Evolutionary conservation across 1,140 invertebrate genomes (phyloP), one percentile per base, ranked within the genome.

Genomic region (Spodoptera frugiperda): DNA sequence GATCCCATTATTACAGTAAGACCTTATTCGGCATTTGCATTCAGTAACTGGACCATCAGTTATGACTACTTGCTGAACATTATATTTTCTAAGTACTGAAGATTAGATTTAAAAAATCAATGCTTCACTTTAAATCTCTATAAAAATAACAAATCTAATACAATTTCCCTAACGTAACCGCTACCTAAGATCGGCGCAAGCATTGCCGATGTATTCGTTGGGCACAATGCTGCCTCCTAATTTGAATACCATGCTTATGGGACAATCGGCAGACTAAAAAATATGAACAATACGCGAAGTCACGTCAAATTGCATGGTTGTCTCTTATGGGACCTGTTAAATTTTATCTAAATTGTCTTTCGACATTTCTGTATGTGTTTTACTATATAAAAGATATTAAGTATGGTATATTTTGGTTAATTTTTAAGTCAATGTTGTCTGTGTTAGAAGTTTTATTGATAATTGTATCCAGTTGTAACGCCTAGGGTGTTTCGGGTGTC

Each of bases 181-280:
- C 21, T 67, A 8, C 85, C 76, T 87, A 77, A 78, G 19, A 6
- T 59, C 76, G 84, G 84, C 85, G 87, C 83, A 81, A 63, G 77
- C 77, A 80, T 81, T 80, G 72, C 84, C 83, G 81, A 87, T 85
- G 85, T 86, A 83, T 87, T 86, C 89, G 87, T 87, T 83, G 80
- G 84, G 51, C 85, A 91, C 90, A 92, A 91, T 91, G 88, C 87
- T 78, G 2, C 79, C 75, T 78, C 84, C 87, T 91, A 89, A 92
- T 92, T 92, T 92, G 91, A 92, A 92, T 92, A 93, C 85, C 90
- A 89, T 87, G 82, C 80, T 82, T 79, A 80, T 78, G 84, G 82
- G 85, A 84, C 86, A 81, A 88, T 87, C 84, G 81, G 80, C 85
- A 78, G 83, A 84, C 78, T 85, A 88, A 89, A 89, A 90, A 93